Evolutionary conservation across 2,888 invertebrate genomes (phyloP).

Genomic region (Chrysomela aeneicollis): DNA sequence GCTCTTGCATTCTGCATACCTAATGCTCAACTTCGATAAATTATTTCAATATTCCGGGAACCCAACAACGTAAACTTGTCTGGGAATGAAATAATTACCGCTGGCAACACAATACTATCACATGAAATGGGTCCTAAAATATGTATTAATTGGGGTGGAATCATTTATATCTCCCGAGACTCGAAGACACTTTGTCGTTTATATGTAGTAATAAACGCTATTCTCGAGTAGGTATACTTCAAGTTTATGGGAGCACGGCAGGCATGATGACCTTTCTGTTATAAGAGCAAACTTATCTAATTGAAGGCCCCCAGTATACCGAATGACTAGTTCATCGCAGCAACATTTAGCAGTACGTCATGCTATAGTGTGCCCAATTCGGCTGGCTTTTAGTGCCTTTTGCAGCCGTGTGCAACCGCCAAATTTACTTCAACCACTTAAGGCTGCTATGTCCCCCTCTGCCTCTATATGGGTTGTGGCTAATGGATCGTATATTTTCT

Average conservation of each 20-base stretch:
- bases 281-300: constrained; percentile 60
- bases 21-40: too few species aligned
- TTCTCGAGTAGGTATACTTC: constrained; percentile 48
- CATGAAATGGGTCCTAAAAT: not conserved
- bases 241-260: constrained; percentile 51
- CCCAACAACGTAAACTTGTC: not conserved
- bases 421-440: constrained; percentile 36
- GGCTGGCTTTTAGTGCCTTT: constrained; percentile 50
- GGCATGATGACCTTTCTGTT: constrained; percentile 49
- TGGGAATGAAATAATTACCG: not conserved
- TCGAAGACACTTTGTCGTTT: constrained; percentile 55
- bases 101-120: not conserved
- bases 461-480: constrained; percentile 31
- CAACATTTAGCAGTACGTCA: constrained; percentile 59
- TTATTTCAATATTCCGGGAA: too few species aligned
- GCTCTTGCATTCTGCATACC: too few species aligned
- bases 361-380: constrained; percentile 50
- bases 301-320: constrained; percentile 58
- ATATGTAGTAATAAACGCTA: constrained; percentile 52
- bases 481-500: constrained; percentile 36
- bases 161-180: constrained; percentile 32
- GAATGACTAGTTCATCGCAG: constrained; percentile 61
- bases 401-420: constrained; percentile 43
- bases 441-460: constrained; percentile 28
- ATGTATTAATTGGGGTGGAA: constrained; percentile 1